Conservation (phyloP, 2,797 vertebrate species). For the Pipistrellus kuhlii region DNA sequence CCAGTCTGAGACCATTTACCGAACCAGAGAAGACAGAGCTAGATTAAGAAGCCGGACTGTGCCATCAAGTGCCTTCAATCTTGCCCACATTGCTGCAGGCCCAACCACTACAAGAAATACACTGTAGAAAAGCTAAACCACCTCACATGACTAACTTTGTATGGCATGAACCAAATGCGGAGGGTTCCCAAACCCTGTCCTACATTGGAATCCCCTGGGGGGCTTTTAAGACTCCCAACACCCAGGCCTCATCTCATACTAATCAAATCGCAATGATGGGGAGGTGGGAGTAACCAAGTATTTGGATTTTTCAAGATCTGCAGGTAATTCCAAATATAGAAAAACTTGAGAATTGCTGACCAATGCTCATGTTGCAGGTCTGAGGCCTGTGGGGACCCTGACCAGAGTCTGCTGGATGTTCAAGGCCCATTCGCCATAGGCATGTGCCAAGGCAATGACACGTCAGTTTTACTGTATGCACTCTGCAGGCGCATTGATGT, state of each 20-base stretch:
- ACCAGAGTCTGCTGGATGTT: too few species aligned
- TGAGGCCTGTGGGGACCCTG: neutral
- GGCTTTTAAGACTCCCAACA: neutral
- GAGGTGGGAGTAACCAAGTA: neutral
- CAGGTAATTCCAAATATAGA: neutral
- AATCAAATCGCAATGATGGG: neutral
- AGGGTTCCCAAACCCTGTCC: neutral
- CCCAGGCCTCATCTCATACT: neutral
- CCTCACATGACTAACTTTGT: neutral
- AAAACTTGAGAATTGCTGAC: neutral
- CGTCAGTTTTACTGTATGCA: too few species aligned
- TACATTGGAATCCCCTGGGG: neutral
- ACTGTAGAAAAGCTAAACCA: neutral
- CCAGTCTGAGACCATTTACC: neutral
- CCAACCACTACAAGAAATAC: neutral
- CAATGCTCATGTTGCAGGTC: neutral
- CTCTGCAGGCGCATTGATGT: too few species aligned
- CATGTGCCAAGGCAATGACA: too few species aligned
- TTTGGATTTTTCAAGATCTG: neutral
- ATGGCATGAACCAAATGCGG: neutral
- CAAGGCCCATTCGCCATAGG: too few species aligned
- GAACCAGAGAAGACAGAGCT: neutral
- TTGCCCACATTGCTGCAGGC: neutral
- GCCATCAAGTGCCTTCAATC: accelerated
- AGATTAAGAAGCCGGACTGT: neutral